Evolutionary conservation across 2,113 vertebrate species (phyloP), one percentile per base, ranked within the genome.

Genomic region (Spermophilus dauricus): DNA sequence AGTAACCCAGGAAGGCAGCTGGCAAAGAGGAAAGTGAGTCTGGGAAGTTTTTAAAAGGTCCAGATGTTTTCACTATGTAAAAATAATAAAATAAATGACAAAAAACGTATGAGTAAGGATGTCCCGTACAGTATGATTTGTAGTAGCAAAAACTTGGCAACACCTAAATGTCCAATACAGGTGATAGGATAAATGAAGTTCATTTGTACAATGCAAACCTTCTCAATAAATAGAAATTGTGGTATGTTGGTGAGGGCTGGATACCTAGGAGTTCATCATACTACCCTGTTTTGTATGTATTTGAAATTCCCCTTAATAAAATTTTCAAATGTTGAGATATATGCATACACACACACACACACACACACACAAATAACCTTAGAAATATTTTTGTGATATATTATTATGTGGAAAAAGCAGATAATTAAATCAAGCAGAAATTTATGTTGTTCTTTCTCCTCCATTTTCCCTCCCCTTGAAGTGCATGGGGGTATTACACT

Each of bases 281-380:
- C 16, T n/a, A 34, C 28, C 18, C 12, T 86, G 37, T 48, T 94
- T 61, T 37, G 8, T 67, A 2, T 45, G 17, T 34, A 30, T 94
- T 91, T 91, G 63, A 76, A 91, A 89, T 70, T 95, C 81, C 42
- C 73, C 51, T 42, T 51, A 53, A 83, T 58, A 51, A 89, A 82
- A 51, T 24, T 28, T 53, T 32, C 34, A 63, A 89, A 89, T 78
- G 56, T 58, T 58, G 56, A 58, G 56, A 58, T 58, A 58, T 22
- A 58, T 58, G 56, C 56, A 58, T 22, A 22, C 56, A 17, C 56
- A 22, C 56, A 22, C 56, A 58, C 17, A 83, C 20, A 51, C 39
- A 9, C 39, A 61, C 18, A n/a, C 72, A 26, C 42, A 63, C 28
- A 70, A n/a, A 85, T 14, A 16, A 76, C 58, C 30, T 63, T 63